Evolutionary conservation across 2,888 invertebrate species (phyloP).

Genomic region (Apoderus coryli): DNA sequence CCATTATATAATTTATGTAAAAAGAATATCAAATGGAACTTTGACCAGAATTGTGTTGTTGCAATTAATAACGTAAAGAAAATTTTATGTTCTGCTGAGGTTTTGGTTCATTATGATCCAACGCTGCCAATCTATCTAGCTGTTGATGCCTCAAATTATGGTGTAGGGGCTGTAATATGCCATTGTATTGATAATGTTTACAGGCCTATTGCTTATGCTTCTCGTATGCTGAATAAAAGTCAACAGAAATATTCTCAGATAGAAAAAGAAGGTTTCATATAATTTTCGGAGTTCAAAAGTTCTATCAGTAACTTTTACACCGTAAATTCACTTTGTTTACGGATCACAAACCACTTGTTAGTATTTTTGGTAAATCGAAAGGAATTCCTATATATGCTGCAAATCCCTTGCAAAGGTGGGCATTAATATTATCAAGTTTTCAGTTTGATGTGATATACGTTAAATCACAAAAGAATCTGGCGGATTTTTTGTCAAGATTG

Average conservation of each 20-base stretch:
- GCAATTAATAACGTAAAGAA: constrained; percentile 13
- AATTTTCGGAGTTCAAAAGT: constrained; percentile 25
- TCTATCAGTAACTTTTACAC: constrained; percentile 26
- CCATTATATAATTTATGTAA: constrained; percentile 15
- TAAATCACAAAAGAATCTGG: not conserved
- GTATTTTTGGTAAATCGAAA: constrained; percentile 5
- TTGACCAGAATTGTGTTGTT: no score
- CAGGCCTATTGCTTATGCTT: constrained; percentile 24
- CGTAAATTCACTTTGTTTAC: constrained; percentile 23
- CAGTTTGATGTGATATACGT: constrained; percentile 8
- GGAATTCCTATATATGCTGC: constrained; percentile 7
- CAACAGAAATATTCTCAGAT: constrained; percentile 18
- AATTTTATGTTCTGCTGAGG: constrained; percentile 11
- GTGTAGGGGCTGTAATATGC: constrained; percentile 20
- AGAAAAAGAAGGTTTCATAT: constrained; percentile 11
- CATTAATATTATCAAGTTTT: constrained; percentile 5
- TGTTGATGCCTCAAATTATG: constrained; percentile 13
- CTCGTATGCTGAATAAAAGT: constrained; percentile 18
- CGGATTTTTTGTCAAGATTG: constrained; percentile 2
- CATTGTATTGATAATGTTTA: constrained; percentile 21
- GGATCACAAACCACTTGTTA: no score
- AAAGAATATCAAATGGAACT: no score
- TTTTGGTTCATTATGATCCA: constrained; percentile 14
- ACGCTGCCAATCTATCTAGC: constrained; percentile 11
- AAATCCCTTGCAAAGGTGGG: constrained; percentile 6